A percentile compares a stretch with the other conserved stretches of the same genome.
phyloP scores from a whole-genome alignment of 2,888 invertebrate genomes.

The Meiosimyza platycephala region DNA sequence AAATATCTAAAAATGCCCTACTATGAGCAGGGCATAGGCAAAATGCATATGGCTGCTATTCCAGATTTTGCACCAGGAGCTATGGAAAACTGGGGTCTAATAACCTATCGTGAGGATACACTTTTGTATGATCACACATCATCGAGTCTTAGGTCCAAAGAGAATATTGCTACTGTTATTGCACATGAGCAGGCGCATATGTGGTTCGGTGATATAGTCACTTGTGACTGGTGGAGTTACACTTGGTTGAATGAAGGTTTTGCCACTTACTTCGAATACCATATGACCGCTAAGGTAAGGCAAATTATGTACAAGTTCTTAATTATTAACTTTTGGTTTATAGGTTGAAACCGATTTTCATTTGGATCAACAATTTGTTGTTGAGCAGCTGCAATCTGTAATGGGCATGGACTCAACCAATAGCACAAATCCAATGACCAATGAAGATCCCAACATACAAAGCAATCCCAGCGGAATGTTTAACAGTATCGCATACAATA shows the following conservation, averaged over 20 bases:
- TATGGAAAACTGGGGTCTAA: conserved; percentile 94
- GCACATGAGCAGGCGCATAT: conserved; percentile 71
- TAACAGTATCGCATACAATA: conserved; percentile 76
- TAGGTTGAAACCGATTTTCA: conserved; percentile 75
- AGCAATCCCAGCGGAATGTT: conserved; percentile 73
- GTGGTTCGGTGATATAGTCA: conserved; percentile 76
- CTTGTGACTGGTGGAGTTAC: conserved; percentile 70
- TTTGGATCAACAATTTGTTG: conserved; percentile 76
- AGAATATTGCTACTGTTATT: conserved; percentile 72
- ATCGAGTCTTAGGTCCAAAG: conserved; percentile 72
- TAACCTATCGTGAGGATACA: conserved; percentile 70
- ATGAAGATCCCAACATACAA: conserved; percentile 70
- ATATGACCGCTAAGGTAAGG: conserved; percentile 67
- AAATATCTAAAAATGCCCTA: conserved; percentile 78
- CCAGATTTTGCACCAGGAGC: conserved; percentile 83
- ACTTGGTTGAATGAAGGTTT: conserved; percentile 77
- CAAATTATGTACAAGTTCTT: too few relatives aligned
- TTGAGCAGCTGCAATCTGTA: conserved; percentile 75
- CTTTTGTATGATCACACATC: conserved; percentile 71
- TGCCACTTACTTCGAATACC: conserved; percentile 80
- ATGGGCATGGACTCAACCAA: conserved; percentile 72
- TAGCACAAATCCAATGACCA: conserved; percentile 72
- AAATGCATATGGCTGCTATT: conserved; percentile 86
- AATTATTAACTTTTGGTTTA: too few relatives aligned
- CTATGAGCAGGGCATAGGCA: conserved; percentile 72